Base-by-base conservation (phyloP, 35 echinoderm and acorn worm genomes). In the Hemicentrotus pulcherrimus region DNA sequence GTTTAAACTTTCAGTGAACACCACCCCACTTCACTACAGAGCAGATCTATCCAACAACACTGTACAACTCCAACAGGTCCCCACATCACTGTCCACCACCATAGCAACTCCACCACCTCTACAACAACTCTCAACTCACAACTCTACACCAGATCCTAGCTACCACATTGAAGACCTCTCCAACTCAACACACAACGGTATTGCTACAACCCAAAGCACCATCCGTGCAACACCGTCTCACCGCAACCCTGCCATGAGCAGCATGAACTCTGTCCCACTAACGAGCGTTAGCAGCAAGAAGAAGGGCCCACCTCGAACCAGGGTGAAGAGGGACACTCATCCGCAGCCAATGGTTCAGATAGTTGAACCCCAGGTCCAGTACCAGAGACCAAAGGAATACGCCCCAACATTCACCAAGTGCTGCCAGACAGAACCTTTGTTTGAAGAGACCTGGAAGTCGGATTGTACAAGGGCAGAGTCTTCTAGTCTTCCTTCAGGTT, bases 341-440 rank as follows among this genome's bases (percentile, higher is more conserved):
- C 91, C 91, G 10, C 32, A 93, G 30, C 91, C 91, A 28, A 47
- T 93, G 48, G 91, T 93, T 31, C 91, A 93, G 48, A 58, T 93
- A 13, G 91, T 93, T 31, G 91, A 93, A 58, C 91, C 91, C 11
- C 91, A 93, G 48, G 91, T 93, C 11, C 65, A 78, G 3, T 14
- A 14, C n/a, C 32, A 47, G 8, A 47, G 46, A n/a, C 91, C 47
- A 2, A 93, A 93, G 46, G n/a, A 32, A 47, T 31, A 31, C 13
- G 46, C 13, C 4, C 91, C 46, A 32, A 93, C 11, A 13, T 47
- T 31, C 88, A 90, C 88, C 88, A 90, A 90, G 88, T 90, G 11
- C 30, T 93, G 91, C 48, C 91, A 93, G 48, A 93, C 91, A 2
- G 91, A 93, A 58, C 91, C 91, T 58, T 48, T 58, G 48, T 93